Evolutionary conservation across 2,797 vertebrate species (phyloP).

Genomic region (Kryptolebias ocellatus): DNA sequence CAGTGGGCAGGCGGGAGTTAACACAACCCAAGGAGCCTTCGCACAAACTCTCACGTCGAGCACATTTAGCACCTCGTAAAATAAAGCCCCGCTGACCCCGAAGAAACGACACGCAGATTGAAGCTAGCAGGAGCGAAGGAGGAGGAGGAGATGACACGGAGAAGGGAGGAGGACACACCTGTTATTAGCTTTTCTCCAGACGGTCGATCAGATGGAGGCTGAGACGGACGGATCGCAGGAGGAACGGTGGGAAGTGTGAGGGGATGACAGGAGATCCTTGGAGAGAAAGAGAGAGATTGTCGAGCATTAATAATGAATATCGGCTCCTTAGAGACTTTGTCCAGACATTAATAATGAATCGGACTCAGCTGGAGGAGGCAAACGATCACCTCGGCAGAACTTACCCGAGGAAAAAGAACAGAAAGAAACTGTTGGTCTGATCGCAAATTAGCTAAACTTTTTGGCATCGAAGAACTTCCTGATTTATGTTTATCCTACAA

Average conservation of each 20-base stretch:
- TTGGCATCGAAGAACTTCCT: too few species aligned
- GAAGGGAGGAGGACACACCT: conserved; percentile 56
- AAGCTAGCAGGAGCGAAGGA: conserved; percentile 38
- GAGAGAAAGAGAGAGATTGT: conserved; percentile 57
- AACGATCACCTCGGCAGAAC: conserved; percentile 49
- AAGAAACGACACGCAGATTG: conserved; percentile 45
- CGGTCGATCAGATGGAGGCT: conserved; percentile 32
- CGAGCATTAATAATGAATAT: conserved; percentile 74
- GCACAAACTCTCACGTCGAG: conserved; percentile 31
- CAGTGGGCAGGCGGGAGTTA: conserved; percentile 28
- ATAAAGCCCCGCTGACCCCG: conserved; percentile 29
- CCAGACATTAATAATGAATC: conserved; percentile 73
- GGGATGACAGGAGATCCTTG: conserved; percentile 61
- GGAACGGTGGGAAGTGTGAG: conserved; percentile 25
- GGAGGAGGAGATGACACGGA: conserved; percentile 20
- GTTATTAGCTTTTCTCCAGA: conserved; percentile 75
- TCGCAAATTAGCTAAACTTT: not conserved
- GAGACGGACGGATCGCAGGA: conserved; percentile 25
- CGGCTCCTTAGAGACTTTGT: conserved; percentile 68
- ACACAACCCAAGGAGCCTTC: conserved; percentile 44
- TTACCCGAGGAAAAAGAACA: conserved; percentile 37
- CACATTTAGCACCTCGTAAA: conserved; percentile 42
- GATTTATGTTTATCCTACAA: too few species aligned
- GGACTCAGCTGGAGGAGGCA: conserved; percentile 61
- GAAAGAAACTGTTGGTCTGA: conserved; percentile 4